These are phyloP conservation scores for Seira musarum DNA, from an alignment of 2,888 invertebrate species.

Conservation along the genomic window DNA sequence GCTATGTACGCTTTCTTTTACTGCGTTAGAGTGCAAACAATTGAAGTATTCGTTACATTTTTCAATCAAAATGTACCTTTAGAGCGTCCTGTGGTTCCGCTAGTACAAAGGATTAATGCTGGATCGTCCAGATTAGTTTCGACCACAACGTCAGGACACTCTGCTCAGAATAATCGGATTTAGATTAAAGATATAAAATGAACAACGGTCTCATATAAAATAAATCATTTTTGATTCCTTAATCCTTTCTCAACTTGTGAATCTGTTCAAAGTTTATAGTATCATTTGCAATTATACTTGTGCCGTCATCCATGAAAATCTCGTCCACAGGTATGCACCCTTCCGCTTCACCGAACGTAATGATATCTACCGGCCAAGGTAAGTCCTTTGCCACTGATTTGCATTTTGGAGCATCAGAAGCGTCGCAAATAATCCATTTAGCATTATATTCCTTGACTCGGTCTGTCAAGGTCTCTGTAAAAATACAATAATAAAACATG, in stretches of 20 bases:
- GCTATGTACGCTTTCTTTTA: too few species aligned
- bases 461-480: constrained; percentile 61
- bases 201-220: too few species aligned
- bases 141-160: constrained; percentile 54
- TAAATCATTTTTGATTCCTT: too few species aligned
- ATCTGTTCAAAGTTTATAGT: neutral
- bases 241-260: too few species aligned
- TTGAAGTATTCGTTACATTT: too few species aligned
- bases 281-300: constrained; percentile 50
- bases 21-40: too few species aligned
- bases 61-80: constrained; percentile 39
- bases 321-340: constrained; percentile 60
- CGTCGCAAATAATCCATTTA: constrained; percentile 66
- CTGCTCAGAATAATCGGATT: constrained; percentile 47
- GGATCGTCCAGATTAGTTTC: constrained; percentile 63
- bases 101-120: constrained; percentile 64
- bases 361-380: constrained; percentile 64
- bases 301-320: constrained; percentile 65
- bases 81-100: constrained; percentile 66
- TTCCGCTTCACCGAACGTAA: constrained; percentile 61
- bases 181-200: too few species aligned
- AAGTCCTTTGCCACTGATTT: constrained; percentile 56
- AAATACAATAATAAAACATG: neutral
- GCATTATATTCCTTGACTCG: constrained; percentile 64
- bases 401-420: constrained; percentile 55